Base-by-base conservation (phyloP, 2,888 invertebrate genomes). In the Drosophila kuntzei region DNA sequence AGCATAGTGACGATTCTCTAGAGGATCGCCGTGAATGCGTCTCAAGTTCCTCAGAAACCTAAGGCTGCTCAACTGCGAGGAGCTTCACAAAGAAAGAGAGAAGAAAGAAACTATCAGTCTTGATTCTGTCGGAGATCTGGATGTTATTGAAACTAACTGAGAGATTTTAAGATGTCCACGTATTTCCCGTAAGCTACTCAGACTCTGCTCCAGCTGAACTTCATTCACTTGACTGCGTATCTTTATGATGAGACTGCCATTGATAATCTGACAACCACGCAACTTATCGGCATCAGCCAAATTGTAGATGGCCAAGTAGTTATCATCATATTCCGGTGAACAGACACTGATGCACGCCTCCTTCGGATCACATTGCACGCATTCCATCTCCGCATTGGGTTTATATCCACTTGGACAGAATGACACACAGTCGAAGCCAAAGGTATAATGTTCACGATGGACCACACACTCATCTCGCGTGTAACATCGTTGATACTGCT, bases 181-280 rank as follows among this genome's bases (percentile, higher is more conserved):
- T 50, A 98, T 96, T 90, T 95, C 96, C 87, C 95, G 94, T 32
- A 98, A 94, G 64, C 93, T 93, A 16, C 94, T 94, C 20, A 98
- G 93, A 82, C 94, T 95, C 25, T 93, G 92, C 78, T 94, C 94
- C 57, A 98, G 89, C 79, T 95, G 95, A 0, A 49, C 32, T 59
- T 89, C 90, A 32, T 93, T 92, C 72, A 94, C 93, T 29, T 92
- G 93, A 71, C 93, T 89, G 4, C 82, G 69, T 34, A 92, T 77
- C 22, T 84, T 77, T n/a, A 92, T 89, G 2, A 80, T 46, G 27
- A 99, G 92, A 8, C 95, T 95, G 0, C 97, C 97, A 36, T 95
- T 94, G 20, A 99, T 94, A 63, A 95, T 94, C 2, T 96, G 96
- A 89, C 98, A 98, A 11, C 95, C 96, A 49, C 94, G 94, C 18